Evolutionary conservation across 2,797 vertebrate species (phyloP).

Genomic region (Aselliscus stoliczkanus): DNA sequence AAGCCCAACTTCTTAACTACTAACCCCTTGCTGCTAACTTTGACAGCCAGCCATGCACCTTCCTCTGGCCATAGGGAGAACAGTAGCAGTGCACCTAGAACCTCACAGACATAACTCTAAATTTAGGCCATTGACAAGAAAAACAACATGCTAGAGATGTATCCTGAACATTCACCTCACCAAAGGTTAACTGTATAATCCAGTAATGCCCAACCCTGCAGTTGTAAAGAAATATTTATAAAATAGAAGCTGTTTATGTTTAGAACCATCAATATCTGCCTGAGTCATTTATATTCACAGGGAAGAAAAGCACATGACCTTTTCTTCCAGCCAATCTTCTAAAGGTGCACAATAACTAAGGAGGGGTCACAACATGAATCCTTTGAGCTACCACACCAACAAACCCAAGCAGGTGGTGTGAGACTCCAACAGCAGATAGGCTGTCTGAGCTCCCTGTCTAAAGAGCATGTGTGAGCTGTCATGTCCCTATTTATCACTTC

Average conservation of each 20-base stretch:
- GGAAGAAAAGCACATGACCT: not conserved
- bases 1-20: not conserved
- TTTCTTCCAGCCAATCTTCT: not conserved
- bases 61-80: not conserved
- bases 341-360: not conserved
- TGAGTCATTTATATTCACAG: not conserved
- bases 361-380: not conserved
- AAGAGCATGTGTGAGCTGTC: not conserved
- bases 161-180: not conserved
- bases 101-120: not conserved
- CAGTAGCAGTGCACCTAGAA: not conserved
- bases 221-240: not conserved
- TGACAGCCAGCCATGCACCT: not conserved
- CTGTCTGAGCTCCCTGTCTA: too few species aligned
- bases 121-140: not conserved
- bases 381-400: not conserved
- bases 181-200: not conserved
- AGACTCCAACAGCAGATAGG: not conserved
- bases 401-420: not conserved
- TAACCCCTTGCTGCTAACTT: not conserved
- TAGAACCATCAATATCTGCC: not conserved
- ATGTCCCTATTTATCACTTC: not conserved
- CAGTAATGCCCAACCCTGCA: not conserved
- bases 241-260: not conserved
- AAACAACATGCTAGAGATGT: not conserved